These are phyloP conservation scores for Corydoras maculifer DNA, from an alignment of 2,113 vertebrate species.

Conservation along the genomic window DNA sequence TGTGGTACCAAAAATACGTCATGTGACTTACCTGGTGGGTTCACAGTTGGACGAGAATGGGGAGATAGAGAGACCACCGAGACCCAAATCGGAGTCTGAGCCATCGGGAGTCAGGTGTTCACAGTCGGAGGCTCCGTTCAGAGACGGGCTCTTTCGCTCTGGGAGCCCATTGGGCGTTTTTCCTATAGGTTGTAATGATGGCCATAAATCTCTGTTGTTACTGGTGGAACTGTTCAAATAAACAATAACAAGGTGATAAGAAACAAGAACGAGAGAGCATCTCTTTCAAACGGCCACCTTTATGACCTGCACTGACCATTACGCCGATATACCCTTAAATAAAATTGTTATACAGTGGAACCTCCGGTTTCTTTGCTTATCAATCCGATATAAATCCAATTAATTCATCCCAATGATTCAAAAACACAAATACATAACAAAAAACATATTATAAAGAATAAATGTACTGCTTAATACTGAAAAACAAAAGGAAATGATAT, in stretches of 20 bases:
- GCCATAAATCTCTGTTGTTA: constrained; percentile 78
- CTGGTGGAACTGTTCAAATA: constrained; percentile 65
- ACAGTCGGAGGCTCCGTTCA: constrained; percentile 71
- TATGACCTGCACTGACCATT: no score
- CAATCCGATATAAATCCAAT: no score
- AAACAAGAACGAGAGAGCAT: constrained; percentile 18
- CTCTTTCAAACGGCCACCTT: background rate
- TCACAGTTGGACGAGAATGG: constrained; percentile 52
- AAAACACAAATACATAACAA: no score
- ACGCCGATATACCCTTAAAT: no score
- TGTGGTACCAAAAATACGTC: background rate
- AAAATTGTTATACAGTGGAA: no score
- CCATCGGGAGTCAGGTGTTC: constrained; percentile 74
- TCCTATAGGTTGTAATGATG: constrained; percentile 74
- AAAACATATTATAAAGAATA: no score
- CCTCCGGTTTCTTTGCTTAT: no score
- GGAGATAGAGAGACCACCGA: constrained; percentile 54
- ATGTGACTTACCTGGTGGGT: constrained; percentile 45
- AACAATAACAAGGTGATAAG: background rate
- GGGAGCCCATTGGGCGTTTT: constrained; percentile 70
- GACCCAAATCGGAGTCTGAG: constrained; percentile 68
- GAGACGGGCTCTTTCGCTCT: constrained; percentile 70
- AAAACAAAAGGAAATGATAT: no score
- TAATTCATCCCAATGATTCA: no score
- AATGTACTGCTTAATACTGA: no score